These are phyloP conservation scores for Scylla paramamosain DNA, from an alignment of 1,140 invertebrate species.

Conservation along the genomic window DNA sequence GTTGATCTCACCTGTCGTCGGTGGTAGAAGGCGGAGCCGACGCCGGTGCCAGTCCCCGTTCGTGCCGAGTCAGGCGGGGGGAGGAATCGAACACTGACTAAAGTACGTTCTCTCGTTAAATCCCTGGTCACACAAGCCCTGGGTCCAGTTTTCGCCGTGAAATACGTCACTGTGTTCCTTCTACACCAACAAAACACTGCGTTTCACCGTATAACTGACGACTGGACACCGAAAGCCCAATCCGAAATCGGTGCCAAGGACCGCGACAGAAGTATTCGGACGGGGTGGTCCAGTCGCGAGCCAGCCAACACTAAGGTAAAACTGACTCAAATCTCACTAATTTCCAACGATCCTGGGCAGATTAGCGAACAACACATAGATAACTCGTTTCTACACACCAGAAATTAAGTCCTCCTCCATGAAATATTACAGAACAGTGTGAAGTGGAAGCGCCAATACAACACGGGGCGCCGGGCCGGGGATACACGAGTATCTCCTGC, in stretches of 20 bases:
- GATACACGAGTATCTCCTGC: constrained; percentile 38
- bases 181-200: constrained; percentile 36
- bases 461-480: constrained; percentile 33
- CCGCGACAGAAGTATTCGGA: constrained; percentile 55
- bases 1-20: constrained; percentile 53
- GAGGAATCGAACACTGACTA: constrained; percentile 43
- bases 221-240: constrained; percentile 18
- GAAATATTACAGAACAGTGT: neutral
- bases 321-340: constrained; percentile 68
- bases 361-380: constrained; percentile 58
- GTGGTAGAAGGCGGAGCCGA: constrained; percentile 61
- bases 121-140: neutral
- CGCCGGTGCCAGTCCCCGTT: constrained; percentile 53
- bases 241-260: constrained; percentile 61
- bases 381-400: constrained; percentile 36
- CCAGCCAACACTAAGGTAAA: constrained; percentile 70
- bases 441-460: constrained; percentile 54
- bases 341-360: constrained; percentile 41
- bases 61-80: constrained; percentile 23
- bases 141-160: neutral
- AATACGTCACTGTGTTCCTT: constrained; percentile 33
- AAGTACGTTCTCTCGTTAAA: constrained; percentile 30
- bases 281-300: constrained; percentile 62
- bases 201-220: constrained; percentile 23
- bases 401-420: constrained; percentile 55